These are phyloP conservation scores for Aphaenogaster rudis DNA, from an alignment of 1,140 invertebrate species.

Conservation along the genomic window DNA sequence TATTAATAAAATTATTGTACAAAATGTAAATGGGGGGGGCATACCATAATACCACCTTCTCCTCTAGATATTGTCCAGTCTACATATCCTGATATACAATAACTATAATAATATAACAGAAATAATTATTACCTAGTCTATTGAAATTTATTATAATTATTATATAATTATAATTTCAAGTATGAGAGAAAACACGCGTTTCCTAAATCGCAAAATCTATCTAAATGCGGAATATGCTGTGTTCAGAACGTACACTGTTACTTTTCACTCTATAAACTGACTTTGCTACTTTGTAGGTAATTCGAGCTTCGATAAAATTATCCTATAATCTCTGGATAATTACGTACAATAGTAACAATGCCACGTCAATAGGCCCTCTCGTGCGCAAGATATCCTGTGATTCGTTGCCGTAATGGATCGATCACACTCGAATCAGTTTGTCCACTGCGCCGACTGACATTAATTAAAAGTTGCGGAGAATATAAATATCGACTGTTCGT, in stretches of 20 bases:
- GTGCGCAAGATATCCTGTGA: conserved; percentile 8
- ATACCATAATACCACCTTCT: too few species aligned
- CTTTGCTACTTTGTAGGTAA: conserved; percentile 12
- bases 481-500: conserved; percentile 46
- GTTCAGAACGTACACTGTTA: background rate
- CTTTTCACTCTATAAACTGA: background rate
- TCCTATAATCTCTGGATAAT: conserved; percentile 23
- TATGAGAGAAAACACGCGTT: background rate
- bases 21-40: too few species aligned
- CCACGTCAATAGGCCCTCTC: background rate
- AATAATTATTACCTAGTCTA: too few species aligned
- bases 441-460: conserved; percentile 48
- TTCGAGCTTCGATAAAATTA: conserved; percentile 34
- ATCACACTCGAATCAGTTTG: conserved; percentile 37
- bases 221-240: background rate
- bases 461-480: conserved; percentile 64
- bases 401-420: conserved; percentile 54
- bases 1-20: too few species aligned
- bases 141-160: too few species aligned
- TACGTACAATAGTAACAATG: conserved; percentile 19
- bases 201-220: background rate
- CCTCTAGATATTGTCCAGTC: background rate
- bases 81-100: background rate
- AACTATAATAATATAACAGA: background rate
- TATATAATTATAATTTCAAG: background rate